Evolutionary conservation across 2,113 vertebrate genomes (phyloP), one percentile per base, ranked within the genome.

Genomic region (Burhinus bistriatus): DNA sequence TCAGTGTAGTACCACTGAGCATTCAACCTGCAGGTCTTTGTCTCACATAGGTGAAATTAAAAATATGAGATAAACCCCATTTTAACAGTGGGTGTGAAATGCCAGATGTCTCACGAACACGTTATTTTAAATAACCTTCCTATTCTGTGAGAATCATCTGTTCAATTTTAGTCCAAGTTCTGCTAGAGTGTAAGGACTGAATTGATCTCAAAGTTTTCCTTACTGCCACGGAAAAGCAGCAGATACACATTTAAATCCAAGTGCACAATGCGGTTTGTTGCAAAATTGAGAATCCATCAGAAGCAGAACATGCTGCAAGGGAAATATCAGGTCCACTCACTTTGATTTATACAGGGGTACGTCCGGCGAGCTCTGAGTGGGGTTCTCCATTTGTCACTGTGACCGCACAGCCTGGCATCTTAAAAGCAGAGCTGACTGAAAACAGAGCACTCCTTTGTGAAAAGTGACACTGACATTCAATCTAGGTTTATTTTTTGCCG

Each of bases 391-490:
- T 96, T 97, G 95, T 96, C 95, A 97, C 91, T 27, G 89, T 85
- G 91, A 87, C 92, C 75, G 19, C 58, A 26, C 62, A 87, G 71
- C 89, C 94, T 94, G 97, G 93, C 96, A 83, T 85, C 91, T 96
- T 95, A 94, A 95, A 95, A 96, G 91, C 87, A 77, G 94, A 87
- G 58, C 89, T 85, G 61, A 36, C 66, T 21, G 95, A 95, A 96
- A 95, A 95, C 94, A 95, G 93, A 96, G 91, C 84, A 47, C 84
- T 83, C 58, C 91, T 89, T 83, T 91, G 95, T 72, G 75, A 69
- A 80, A 57, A 93, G 93, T 95, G 95, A 96, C 96, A 95, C 65
- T 93, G 89, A 93, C 93, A 89, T 91, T 95, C 94, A 95, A 95
- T 97, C 95, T 89, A 14, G 78, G 95, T 91, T 96, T 95, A 65